These are phyloP conservation scores for Maconellicoccus hirsutus DNA, from an alignment of 1,140 invertebrate genomes.

Conservation along the genomic window DNA sequence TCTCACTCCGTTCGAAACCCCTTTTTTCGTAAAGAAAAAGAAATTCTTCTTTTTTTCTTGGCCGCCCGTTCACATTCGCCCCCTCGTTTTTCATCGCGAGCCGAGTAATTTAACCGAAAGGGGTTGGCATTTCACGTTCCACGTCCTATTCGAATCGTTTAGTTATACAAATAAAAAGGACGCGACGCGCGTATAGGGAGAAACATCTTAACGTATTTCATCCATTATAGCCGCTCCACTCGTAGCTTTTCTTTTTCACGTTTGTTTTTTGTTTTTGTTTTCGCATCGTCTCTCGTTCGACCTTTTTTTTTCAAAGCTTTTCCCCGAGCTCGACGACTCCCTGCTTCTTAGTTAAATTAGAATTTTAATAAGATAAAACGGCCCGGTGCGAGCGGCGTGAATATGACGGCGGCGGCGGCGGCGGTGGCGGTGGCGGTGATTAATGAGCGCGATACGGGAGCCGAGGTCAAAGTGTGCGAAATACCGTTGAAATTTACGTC, in stretches of 20 bases:
- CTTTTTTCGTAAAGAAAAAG: slow-evolving; percentile 11
- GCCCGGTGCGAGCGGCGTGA: no score
- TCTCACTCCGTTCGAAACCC: neutral
- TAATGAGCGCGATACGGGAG: neutral
- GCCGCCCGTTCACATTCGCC: neutral
- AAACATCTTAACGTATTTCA: slow-evolving; percentile 19
- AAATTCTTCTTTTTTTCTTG: slow-evolving; percentile 20
- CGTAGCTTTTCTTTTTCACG: neutral
- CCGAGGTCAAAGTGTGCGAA: no score
- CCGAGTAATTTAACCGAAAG: neutral
- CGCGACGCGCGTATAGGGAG: neutral
- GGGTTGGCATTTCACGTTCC: neutral
- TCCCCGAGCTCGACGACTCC: neutral
- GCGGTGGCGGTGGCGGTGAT: neutral
- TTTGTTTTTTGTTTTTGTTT: neutral
- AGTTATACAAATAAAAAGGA: neutral
- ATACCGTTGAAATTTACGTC: no score
- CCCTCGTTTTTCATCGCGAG: neutral
- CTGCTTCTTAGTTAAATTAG: slow-evolving; percentile 7
- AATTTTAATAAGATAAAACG: neutral
- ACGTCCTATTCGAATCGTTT: neutral
- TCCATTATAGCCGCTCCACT: neutral
- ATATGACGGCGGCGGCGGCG: no score
- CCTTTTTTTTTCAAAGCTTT: neutral
- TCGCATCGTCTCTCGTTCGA: neutral